Conservation (phyloP, 2,888 invertebrate genomes). For the Lasioglossum oenotherae region DNA sequence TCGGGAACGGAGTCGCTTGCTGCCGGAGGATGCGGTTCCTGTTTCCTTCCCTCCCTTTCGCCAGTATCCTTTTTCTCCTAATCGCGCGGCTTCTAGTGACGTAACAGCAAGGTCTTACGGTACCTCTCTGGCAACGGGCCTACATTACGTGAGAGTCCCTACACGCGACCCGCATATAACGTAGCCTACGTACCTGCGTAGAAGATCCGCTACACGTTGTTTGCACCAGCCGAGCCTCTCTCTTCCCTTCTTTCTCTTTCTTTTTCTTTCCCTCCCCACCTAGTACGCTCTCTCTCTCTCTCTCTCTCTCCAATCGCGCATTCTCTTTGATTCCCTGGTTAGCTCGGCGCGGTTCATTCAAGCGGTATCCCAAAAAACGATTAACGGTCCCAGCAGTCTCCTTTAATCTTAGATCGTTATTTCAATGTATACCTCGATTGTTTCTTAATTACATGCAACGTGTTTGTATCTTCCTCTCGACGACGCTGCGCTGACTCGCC, state of each 20-base stretch:
- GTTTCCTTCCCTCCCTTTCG: constrained; percentile 41
- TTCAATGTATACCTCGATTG: constrained; percentile 30
- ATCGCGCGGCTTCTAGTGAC: constrained; percentile 75
- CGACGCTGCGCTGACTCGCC: constrained; percentile 24
- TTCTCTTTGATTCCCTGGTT: constrained; percentile 25
- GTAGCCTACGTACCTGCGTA: constrained; percentile 64
- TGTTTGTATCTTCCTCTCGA: constrained; percentile 16
- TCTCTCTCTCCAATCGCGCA: neutral
- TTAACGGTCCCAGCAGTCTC: constrained; percentile 46
- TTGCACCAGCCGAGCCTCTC: constrained; percentile 45
- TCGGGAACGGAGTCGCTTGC: neutral
- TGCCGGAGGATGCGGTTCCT: constrained; percentile 32
- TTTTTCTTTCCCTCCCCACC: neutral
- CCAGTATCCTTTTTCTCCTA: constrained; percentile 61
- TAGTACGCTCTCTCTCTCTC: neutral
- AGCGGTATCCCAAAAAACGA: constrained; percentile 50
- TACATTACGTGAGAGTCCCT: constrained; percentile 82
- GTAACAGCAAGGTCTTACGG: constrained; percentile 82
- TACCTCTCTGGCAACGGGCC: constrained; percentile 83
- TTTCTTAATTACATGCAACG: constrained; percentile 39
- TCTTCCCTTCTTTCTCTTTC: neutral
- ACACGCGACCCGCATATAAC: constrained; percentile 70
- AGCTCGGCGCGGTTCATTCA: constrained; percentile 37
- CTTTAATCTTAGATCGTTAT: constrained; percentile 32
- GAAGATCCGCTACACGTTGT: constrained; percentile 70